These are phyloP conservation scores for Formica exsecta DNA, from an alignment of 1,140 invertebrate genomes.

Conservation along the genomic window DNA sequence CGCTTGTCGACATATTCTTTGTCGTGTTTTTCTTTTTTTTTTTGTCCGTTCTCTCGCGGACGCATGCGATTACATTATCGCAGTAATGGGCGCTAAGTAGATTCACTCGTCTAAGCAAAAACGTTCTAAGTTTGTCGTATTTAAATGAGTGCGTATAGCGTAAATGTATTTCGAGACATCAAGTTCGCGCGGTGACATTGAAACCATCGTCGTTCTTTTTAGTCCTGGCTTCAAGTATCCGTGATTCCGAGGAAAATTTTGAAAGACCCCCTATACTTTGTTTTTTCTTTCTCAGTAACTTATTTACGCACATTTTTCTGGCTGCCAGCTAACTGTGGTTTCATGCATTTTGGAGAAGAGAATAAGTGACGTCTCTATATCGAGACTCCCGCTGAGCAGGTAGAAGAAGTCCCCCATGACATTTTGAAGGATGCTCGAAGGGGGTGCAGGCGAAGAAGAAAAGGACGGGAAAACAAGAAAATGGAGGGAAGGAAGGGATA, in stretches of 20 bases:
- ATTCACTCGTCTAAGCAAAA: neutral
- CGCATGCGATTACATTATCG: slow-evolving; percentile 19
- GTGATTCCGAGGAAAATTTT: neutral
- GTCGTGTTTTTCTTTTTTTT: neutral
- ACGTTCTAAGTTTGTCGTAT: slow-evolving; percentile 14
- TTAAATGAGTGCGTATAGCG: slow-evolving; percentile 11
- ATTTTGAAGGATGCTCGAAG: slow-evolving; percentile 33
- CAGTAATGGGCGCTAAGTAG: slow-evolving; percentile 24
- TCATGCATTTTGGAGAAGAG: neutral
- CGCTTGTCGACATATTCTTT: neutral
- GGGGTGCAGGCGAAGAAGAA: neutral
- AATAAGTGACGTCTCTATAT: neutral
- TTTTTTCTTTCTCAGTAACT: neutral
- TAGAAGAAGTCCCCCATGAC: neutral
- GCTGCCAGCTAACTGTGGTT: neutral
- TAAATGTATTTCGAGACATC: slow-evolving; percentile 21
- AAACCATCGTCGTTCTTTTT: neutral
- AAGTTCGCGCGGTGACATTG: neutral
- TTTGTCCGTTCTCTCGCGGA: neutral
- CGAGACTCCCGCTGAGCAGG: slow-evolving; percentile 9
- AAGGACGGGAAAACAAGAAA: neutral
- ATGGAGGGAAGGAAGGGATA: neutral
- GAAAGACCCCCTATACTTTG: no score
- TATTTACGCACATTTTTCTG: slow-evolving; percentile 7
- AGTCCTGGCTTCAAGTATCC: neutral